A percentile compares a stretch with the other conserved stretches of the same genome.
These are phyloP conservation scores for Turritopsis rubra DNA, from an alignment of 30 jellyfish, hydroid and myxozoan species.

Conservation along the genomic window DNA sequence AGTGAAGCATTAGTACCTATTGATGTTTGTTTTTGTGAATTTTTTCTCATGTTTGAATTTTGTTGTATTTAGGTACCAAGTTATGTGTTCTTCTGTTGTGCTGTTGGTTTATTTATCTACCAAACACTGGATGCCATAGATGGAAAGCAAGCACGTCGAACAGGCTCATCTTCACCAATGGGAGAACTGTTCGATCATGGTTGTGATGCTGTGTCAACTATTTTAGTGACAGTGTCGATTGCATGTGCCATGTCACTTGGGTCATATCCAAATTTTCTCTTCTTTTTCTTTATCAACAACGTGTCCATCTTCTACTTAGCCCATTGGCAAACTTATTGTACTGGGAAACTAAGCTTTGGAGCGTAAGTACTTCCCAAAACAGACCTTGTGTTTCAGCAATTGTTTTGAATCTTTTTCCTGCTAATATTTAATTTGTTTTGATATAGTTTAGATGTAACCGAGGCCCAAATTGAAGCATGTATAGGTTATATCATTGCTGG, in stretches of 20 bases:
- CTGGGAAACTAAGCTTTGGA: conserved; percentile 61
- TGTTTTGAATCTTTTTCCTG: neutral
- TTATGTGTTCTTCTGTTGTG: conserved; percentile 33
- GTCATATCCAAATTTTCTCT: conserved; percentile 46
- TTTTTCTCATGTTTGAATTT: neutral
- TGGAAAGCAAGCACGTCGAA: conserved; percentile 95
- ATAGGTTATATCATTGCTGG: conserved; percentile 36
- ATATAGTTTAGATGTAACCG: conserved; percentile 72
- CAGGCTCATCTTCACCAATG: conserved; percentile 81
- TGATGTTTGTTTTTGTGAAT: too few relatives aligned
- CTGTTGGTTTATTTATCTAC: conserved; percentile 68
- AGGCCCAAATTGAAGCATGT: conserved; percentile 55
- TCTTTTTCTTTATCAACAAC: conserved; percentile 51
- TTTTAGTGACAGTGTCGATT: conserved; percentile 44
- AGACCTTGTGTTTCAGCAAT: neutral
- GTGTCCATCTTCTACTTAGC: conserved; percentile 53
- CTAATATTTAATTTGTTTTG: neutral
- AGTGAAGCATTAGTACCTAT: too few relatives aligned
- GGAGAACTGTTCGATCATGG: conserved; percentile 98
- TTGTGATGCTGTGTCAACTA: conserved; percentile 82
- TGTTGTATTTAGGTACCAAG: conserved; percentile 43
- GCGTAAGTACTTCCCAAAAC: conserved; percentile 46
- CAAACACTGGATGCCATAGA: conserved; percentile 96
- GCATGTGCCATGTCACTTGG: conserved; percentile 71
- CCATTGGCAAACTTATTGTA: conserved; percentile 85